Base-by-base conservation (phyloP, 2,797 vertebrate genomes). In the Cyclopterus lumpus region DNA sequence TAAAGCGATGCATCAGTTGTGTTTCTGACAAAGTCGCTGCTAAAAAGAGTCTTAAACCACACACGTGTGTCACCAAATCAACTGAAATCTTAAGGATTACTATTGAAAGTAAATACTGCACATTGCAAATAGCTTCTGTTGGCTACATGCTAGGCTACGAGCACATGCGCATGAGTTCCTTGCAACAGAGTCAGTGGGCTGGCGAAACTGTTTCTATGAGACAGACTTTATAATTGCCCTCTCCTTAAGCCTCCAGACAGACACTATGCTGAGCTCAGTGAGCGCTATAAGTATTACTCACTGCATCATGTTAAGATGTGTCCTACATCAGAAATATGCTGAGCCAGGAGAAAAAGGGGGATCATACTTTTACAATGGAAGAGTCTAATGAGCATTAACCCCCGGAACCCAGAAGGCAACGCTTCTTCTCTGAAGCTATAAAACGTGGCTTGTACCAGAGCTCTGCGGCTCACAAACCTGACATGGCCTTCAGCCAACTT, bases 211-310 rank as follows among this genome's bases (percentile, higher is more conserved):
- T 80, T 71, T 67, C 63, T 77, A 18, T 65, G 67, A 74, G 75
- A 71, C 76, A 80, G 66, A 78, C 73, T 67, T 71, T 63, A 64
- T 79, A 83, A 88, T 71, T 71, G 79, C 61, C 66, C 73, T 81
- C 67, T 80, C 40, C 69, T 49, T 87, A 88, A 88, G 82, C 71
- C 80, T 79, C 53, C 67, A 89, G 88, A 86, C 87, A 79, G 49
- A 86, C 22, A 69, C 80, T 87, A 58, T 82, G 87, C 87, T 87
- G 85, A 88, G 71, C 79, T 84, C 61, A 70, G 80, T 38, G 65
- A 73, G 64, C 16, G 51, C 71, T 79, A 22, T 26, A 64, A 79
- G 65, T 12, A 66, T 86, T 87, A 87, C 81, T 88, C 83, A 90
- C 53, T 84, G 54, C 51, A 48, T 88, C 80, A 24, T 70, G 85